Conservation (phyloP, 2,797 vertebrate genomes). For the Heliangelus exortis region DNA sequence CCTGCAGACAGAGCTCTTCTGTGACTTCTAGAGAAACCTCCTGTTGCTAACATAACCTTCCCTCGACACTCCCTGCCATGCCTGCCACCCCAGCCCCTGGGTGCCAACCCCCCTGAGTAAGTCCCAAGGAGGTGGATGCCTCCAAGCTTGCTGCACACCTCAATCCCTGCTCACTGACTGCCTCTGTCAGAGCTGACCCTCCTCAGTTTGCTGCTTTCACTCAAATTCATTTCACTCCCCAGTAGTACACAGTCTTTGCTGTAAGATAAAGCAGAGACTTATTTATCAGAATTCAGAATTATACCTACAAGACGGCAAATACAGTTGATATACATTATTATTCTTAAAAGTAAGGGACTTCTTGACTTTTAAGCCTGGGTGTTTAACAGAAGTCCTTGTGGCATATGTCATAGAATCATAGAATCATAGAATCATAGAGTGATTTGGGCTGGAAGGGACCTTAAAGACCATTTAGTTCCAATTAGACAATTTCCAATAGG, state of each 20-base stretch:
- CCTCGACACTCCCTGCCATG: accelerated
- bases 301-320: background rate
- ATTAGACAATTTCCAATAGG: too few species aligned
- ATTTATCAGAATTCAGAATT: background rate
- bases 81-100: background rate
- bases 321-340: background rate
- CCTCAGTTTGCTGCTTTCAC: background rate
- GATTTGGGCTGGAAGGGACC: too few species aligned
- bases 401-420: background rate
- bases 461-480: too few species aligned
- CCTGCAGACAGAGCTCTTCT: background rate
- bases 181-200: accelerated
- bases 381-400: background rate
- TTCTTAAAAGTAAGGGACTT: background rate
- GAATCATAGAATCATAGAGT: too few species aligned
- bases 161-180: accelerated
- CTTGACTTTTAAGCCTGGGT: background rate
- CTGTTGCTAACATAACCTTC: background rate
- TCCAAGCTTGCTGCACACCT: background rate
- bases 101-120: accelerated
- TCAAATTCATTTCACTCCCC: background rate
- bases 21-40: background rate
- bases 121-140: background rate
- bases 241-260: background rate
- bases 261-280: background rate